Evolutionary conservation across 2,113 vertebrate species (phyloP).

Genomic region (Myodes glareolus): DNA sequence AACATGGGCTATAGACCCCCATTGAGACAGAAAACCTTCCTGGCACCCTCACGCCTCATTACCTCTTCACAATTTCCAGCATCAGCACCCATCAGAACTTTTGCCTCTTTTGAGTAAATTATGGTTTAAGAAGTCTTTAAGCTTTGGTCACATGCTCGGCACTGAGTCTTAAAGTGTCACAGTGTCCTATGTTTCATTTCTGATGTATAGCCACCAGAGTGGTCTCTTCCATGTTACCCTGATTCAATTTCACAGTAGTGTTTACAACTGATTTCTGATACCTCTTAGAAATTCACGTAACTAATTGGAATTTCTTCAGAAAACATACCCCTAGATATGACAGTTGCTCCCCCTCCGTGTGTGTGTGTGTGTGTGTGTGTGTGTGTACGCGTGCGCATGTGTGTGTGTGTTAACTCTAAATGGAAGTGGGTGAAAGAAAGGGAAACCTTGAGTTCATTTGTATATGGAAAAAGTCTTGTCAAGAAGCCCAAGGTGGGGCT

Average conservation of each 20-base stretch:
- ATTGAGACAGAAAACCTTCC: not conserved
- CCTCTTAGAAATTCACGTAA: not conserved
- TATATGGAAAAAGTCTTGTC: not conserved
- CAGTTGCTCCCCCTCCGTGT: too few species aligned
- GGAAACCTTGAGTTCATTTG: not conserved
- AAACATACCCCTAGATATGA: not conserved
- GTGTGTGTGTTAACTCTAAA: not conserved
- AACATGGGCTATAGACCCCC: not conserved
- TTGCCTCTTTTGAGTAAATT: conserved; percentile 4
- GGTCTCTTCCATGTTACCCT: not conserved
- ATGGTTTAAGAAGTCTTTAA: not conserved
- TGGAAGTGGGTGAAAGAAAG: not conserved
- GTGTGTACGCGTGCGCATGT: not conserved
- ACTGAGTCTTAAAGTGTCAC: not conserved
- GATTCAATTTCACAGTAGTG: not conserved
- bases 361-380: not conserved
- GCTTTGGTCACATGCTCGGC: not conserved
- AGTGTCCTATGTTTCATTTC: not conserved
- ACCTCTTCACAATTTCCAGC: not conserved
- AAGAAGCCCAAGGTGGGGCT: not conserved
- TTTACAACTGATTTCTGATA: not conserved
- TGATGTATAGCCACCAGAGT: not conserved
- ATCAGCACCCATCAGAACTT: not conserved
- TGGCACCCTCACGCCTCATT: not conserved
- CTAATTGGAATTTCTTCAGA: not conserved